phyloP scores from a whole-genome alignment of 1,140 invertebrate genomes.

The Heliconius himera region DNA sequence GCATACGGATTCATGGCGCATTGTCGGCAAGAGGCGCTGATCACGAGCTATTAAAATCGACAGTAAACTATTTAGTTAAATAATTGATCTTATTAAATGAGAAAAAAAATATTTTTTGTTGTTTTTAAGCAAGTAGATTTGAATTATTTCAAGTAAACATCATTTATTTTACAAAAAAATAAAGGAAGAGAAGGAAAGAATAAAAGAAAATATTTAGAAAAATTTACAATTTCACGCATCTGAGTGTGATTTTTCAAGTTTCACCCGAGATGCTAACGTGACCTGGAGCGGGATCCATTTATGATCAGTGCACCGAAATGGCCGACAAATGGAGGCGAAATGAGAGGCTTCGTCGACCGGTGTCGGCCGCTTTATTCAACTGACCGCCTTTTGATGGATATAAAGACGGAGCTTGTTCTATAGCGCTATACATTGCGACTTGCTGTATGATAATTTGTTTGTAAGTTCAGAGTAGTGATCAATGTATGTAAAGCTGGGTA shows the following conservation, averaged over 20 bases:
- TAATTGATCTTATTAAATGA: conserved; percentile 18
- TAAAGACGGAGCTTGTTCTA: conserved; percentile 31
- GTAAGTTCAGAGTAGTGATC: not conserved
- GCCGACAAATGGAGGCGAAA: conserved; percentile 80
- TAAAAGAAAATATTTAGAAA: conserved; percentile 20
- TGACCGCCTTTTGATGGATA: conserved; percentile 52
- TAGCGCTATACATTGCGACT: conserved; percentile 45
- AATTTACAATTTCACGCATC: conserved; percentile 69
- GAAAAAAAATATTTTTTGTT: not conserved
- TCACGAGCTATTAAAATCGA: conserved; percentile 29
- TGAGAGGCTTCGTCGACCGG: conserved; percentile 79
- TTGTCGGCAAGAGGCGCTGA: conserved; percentile 47
- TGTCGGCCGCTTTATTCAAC: conserved; percentile 62
- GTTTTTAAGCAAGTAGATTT: not conserved
- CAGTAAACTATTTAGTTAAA: conserved; percentile 30
- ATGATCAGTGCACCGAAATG: conserved; percentile 79
- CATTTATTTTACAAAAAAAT: not conserved
- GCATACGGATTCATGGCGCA: conserved; percentile 49
- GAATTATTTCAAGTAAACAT: not conserved
- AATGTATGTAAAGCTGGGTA: conserved; percentile 42
- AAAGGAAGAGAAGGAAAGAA: not conserved
- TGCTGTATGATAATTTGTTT: not conserved
- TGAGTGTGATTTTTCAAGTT: conserved; percentile 77
- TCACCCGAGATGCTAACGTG: conserved; percentile 71
- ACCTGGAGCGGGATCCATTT: conserved; percentile 77